Conservation (phyloP, 1,140 invertebrate species). For the Monochamus saltuarius region DNA sequence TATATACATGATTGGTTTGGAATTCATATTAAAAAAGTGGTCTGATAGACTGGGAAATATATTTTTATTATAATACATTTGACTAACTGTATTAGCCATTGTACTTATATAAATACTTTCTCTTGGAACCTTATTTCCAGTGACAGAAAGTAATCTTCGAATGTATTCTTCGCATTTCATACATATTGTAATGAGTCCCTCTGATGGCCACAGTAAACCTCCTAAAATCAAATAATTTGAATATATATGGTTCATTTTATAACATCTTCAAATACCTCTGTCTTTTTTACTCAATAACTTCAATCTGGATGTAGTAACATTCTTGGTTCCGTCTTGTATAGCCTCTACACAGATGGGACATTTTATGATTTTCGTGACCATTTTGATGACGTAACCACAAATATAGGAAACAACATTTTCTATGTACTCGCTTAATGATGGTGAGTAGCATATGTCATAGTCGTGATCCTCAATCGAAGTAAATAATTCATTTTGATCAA, state of each 20-base stretch:
- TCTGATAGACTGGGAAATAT: background rate
- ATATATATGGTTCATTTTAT: background rate
- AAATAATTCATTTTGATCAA: background rate
- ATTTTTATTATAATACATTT: constrained; percentile 5
- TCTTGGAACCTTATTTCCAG: background rate
- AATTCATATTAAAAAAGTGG: constrained; percentile 2
- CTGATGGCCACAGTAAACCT: constrained; percentile 3
- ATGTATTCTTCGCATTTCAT: background rate
- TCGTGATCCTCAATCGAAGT: background rate
- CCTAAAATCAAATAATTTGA: background rate
- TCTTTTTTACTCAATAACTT: constrained; percentile 1
- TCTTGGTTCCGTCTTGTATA: background rate
- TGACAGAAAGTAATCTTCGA: background rate
- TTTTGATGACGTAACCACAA: background rate
- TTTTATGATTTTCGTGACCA: background rate
- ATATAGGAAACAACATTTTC: constrained; percentile 4
- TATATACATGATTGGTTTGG: background rate
- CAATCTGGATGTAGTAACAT: background rate
- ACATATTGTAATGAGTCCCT: background rate
- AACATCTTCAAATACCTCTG: background rate
- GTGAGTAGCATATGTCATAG: background rate
- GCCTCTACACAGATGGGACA: constrained; percentile 1
- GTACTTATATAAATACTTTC: background rate
- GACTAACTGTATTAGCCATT: constrained; percentile 1
- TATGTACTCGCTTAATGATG: background rate